Evolutionary conservation across 2,113 vertebrate species (phyloP).

Genomic region (Phyllostomus discolor): DNA sequence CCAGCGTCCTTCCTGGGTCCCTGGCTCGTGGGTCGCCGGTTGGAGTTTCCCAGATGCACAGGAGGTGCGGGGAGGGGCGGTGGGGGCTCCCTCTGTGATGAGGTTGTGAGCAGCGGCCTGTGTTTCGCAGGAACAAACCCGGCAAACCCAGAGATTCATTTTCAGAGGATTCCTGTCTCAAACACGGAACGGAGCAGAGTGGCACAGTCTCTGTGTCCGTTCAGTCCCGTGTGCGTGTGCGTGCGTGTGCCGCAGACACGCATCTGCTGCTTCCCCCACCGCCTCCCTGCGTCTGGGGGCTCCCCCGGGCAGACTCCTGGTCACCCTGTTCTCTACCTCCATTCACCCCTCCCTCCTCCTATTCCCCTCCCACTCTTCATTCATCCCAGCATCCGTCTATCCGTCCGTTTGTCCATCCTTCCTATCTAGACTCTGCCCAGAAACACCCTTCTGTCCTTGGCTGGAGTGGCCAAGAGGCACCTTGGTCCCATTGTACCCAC

Average conservation of each 20-base stretch:
- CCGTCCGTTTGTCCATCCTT: not conserved
- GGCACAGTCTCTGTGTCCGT: not conserved
- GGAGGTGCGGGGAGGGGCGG: not conserved
- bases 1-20: not conserved
- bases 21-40: not conserved
- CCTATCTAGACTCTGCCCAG: not conserved
- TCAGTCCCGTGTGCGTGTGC: not conserved
- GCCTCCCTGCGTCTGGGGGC: not conserved
- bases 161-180: not conserved
- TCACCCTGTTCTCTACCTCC: not conserved
- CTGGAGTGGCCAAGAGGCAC: not conserved
- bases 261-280: fast-evolving
- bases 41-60: not conserved
- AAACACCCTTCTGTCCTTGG: not conserved
- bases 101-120: not conserved
- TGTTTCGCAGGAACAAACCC: not conserved
- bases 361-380: not conserved
- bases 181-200: not conserved
- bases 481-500: not conserved
- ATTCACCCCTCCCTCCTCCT: fast-evolving
- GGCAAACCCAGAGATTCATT: not conserved
- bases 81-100: not conserved
- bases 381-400: too few species aligned
- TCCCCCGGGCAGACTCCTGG: not conserved
- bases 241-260: too few species aligned